Base-by-base conservation (phyloP, 2,888 invertebrate genomes). In the Timema podura region DNA sequence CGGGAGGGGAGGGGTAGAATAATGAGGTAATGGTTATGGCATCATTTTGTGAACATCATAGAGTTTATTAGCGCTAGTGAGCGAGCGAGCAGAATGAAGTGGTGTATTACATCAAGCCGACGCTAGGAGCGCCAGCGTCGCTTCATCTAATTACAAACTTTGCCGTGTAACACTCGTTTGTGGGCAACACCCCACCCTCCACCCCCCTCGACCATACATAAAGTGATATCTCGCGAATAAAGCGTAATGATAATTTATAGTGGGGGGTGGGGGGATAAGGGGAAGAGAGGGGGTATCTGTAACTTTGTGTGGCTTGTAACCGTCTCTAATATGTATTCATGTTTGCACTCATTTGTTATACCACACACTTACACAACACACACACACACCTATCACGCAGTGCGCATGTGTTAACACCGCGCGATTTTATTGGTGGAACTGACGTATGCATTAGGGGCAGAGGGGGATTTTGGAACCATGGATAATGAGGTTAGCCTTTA, bases 161-260 rank as follows among this genome's bases (percentile, higher is more conserved):
- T 46, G 70, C 68, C 67, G 70, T 59, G 59, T 68, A 70, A 70
- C 54, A 64, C 70, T 51, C 68, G 70, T 64, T 64, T 65, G 70
- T 64, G 70, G 66, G 61, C 67, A 57, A 6, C 16, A 16, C 54
- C n/a, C 59, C 59, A 11, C 30, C 44, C 11, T 16, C 59, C 59
- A 59, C 59, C 59, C 59, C 44, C 59, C 44, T 59, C 59, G 44
- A 69, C 65, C 69, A 70, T 70, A 67, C 64, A 70, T 70, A 70
- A 70, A 70, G 70, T 70, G 70, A 70, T 70, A 70, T 70, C 68
- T 70, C 67, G 67, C 70, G 70, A 70, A 70, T 69, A 68, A 57
- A 68, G 68, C 65, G 70, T 70, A 72, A 72, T 65, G 66, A 68
- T 72, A 72, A 72, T 72, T 70, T 72, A 72, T 72, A 66, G 65